Conservation (phyloP, 2,113 vertebrate genomes). For the Nyctereutes procyonoides region DNA sequence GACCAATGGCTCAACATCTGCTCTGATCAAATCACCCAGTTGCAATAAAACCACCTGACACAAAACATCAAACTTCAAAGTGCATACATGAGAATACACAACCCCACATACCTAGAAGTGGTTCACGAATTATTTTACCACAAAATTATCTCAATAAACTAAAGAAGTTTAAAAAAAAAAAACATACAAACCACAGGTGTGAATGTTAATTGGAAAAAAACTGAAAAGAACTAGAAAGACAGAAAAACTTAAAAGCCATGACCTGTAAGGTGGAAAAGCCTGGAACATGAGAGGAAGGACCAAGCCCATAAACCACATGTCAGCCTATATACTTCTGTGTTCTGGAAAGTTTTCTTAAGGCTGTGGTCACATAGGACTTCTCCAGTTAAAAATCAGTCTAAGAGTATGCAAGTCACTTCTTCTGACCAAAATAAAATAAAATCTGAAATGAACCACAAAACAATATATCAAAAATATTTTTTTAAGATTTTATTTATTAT, state of each 20-base stretch:
- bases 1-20: not conserved
- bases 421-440: not conserved
- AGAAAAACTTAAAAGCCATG: not conserved
- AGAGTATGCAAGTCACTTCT: not conserved
- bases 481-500: not conserved
- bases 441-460: not conserved
- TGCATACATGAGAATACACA: not conserved
- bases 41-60: not conserved
- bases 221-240: not conserved
- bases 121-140: not conserved
- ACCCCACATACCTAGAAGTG: not conserved
- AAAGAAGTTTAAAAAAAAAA: not conserved
- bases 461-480: not conserved
- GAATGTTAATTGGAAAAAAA: not conserved
- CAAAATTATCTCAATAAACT: not conserved
- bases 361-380: no score
- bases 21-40: not conserved
- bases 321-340: accelerated
- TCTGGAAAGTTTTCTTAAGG: not conserved
- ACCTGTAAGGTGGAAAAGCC: no score
- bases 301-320: no score
- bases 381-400: not conserved
- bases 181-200: not conserved
- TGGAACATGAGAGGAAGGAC: not conserved
- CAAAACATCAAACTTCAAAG: not conserved